phyloP scores from a whole-genome alignment of 2,888 invertebrate species.

The Perizoma affinitatum region DNA sequence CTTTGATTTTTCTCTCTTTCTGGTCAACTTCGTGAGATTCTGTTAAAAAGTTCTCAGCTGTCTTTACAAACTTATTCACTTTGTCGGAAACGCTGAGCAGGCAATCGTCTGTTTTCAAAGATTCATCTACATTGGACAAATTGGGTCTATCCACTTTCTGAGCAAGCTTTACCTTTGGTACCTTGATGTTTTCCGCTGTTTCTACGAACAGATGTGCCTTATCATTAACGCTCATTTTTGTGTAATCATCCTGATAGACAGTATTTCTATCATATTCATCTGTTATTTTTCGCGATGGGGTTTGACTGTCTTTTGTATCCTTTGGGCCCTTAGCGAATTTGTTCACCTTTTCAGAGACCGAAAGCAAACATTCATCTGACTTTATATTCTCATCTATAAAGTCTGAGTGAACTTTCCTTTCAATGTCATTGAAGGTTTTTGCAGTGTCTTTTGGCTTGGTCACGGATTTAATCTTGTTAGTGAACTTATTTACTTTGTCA shows the following conservation, averaged over 20 bases:
- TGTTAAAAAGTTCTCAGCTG: constrained; percentile 81
- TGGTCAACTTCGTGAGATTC: constrained; percentile 64
- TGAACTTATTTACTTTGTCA: constrained; percentile 82
- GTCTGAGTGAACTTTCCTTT: constrained; percentile 76
- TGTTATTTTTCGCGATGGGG: constrained; percentile 69
- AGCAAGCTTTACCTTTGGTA: constrained; percentile 62
- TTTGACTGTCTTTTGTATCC: constrained; percentile 65
- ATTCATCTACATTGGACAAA: constrained; percentile 82
- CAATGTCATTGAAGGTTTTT: constrained; percentile 59
- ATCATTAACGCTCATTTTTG: constrained; percentile 85
- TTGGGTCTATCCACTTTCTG: constrained; percentile 78
- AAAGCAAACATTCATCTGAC: constrained; percentile 86
- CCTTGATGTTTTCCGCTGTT: constrained; percentile 84
- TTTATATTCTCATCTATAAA: constrained; percentile 77
- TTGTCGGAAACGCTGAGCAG: constrained; percentile 86
- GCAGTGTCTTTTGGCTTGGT: constrained; percentile 59
- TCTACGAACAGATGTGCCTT: constrained; percentile 86
- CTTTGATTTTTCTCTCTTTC: constrained; percentile 71
- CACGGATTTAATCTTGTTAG: constrained; percentile 66
- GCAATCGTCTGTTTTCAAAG: constrained; percentile 84
- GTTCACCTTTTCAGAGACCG: constrained; percentile 88
- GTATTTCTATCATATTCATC: constrained; percentile 83
- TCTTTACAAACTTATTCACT: constrained; percentile 86
- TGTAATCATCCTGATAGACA: constrained; percentile 75
- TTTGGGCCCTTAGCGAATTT: constrained; percentile 84